Base-by-base conservation (phyloP, 2,113 vertebrate species). In the Girardinichthys multiradiatus region DNA sequence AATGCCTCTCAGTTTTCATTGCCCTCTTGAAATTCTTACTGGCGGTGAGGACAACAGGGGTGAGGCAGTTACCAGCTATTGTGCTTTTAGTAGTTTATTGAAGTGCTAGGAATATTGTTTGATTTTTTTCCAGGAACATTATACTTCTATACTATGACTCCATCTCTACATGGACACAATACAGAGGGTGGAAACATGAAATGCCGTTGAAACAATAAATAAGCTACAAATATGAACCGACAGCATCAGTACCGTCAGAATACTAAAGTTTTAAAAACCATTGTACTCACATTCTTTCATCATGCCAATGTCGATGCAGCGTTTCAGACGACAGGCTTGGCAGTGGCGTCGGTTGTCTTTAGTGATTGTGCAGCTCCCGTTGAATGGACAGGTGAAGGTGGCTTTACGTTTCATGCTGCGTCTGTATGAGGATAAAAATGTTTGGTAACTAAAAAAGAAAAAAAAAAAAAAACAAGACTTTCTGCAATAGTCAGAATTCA, bases 271-370 rank as follows among this genome's bases (percentile, higher is more conserved):
- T 37, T 59, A n/a, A 62, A 57, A 60, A 83, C 7, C 1, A 29
- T 24, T 70, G 48, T 51, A 97, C 97, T 97, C 92, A 98, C 98
- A 98, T 72, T 98, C 98, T 82, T 98, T 99, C 97, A 99, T 99
- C 98, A 99, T 99, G 79, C 98, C 98, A 0, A 99, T 98, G 92
- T 97, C 96, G 77, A 98, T 81, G 12, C 98, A 99, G 88, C 97
- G 97, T 70, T 97, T 97, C 71, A 99, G 96, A 15, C 98, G 93
- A 70, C 98, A 99, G 54, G 98, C 95, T 91, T 99, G 98, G 94
- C 98, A 99, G 91, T 99, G 98, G 30, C 98, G 94, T 24, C 98
- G 94, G 94, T 99, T 99, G 91, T 99, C 98, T 92, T 98, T 99
- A 90, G 98, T 99, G 94, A 99, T 98, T 81, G 91, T 95, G 87